Conservation (phyloP, 2,888 invertebrate genomes). For the Cerastoderma edule region DNA sequence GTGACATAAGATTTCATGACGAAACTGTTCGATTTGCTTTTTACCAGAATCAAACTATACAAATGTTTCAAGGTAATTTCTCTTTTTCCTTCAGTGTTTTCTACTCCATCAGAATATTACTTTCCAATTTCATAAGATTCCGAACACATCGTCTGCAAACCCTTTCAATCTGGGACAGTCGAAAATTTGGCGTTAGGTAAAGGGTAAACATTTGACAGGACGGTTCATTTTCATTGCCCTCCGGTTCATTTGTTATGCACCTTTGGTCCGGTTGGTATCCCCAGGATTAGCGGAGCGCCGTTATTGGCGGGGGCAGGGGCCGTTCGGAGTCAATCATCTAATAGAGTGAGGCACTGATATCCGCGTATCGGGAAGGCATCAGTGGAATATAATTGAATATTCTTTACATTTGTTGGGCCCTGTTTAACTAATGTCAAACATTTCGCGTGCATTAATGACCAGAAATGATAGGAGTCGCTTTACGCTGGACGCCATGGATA, state of each 20-base stretch:
- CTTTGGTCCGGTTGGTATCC: slow-evolving; percentile 56
- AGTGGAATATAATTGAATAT: slow-evolving; percentile 62
- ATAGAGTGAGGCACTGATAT: slow-evolving; percentile 50
- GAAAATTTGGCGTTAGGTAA: no score
- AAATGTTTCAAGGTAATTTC: no score
- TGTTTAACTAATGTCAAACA: slow-evolving; percentile 62
- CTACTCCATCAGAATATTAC: not conserved
- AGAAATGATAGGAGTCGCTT: slow-evolving; percentile 29
- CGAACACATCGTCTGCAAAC: not conserved
- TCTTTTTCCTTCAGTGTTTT: not conserved
- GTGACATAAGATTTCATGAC: no score
- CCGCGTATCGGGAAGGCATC: slow-evolving; percentile 52
- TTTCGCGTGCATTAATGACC: slow-evolving; percentile 46
- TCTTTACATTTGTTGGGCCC: slow-evolving; percentile 59
- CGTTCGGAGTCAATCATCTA: slow-evolving; percentile 54
- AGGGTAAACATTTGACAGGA: slow-evolving; percentile 30
- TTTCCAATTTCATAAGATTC: no score
- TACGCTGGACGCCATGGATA: no score
- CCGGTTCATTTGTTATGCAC: slow-evolving; percentile 59
- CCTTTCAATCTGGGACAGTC: not conserved
- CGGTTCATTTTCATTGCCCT: slow-evolving; percentile 54
- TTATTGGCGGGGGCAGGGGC: slow-evolving; percentile 48
- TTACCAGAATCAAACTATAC: no score
- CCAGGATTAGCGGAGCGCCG: slow-evolving; percentile 46
- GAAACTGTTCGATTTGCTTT: no score